phyloP scores from a whole-genome alignment of 2,113 vertebrate genomes.

The Syngnathus typhle region DNA sequence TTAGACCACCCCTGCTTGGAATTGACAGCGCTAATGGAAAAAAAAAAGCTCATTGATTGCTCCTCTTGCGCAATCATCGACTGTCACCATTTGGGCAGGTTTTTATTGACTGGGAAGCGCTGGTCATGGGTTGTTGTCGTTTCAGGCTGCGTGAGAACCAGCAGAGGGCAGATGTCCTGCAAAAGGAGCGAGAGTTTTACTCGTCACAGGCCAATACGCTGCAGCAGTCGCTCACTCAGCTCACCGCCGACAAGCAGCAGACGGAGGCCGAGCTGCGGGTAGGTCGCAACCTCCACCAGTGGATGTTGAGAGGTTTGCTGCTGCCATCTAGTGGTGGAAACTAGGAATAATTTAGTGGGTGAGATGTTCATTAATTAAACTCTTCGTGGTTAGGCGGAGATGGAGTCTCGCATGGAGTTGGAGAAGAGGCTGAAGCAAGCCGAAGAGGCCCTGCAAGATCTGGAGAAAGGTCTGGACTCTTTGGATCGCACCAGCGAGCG shows the following conservation, averaged over 20 bases:
- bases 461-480: conserved; percentile 86
- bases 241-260: conserved; percentile 86
- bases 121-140: conserved; percentile 23
- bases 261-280: conserved; percentile 93
- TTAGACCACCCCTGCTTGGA: neutral
- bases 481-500: conserved; percentile 80
- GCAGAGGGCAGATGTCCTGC: conserved; percentile 75
- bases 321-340: too few relatives aligned
- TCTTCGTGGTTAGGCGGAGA: conserved; percentile 69
- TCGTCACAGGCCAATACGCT: conserved; percentile 81
- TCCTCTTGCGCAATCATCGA: conserved; percentile 31
- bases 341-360: too few relatives aligned
- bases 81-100: conserved; percentile 36
- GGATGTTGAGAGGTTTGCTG: too few relatives aligned
- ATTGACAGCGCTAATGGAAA: conserved; percentile 17
- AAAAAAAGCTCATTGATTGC: conserved; percentile 56
- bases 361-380: neutral
- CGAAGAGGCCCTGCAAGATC: conserved; percentile 82
- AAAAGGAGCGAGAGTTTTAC: conserved; percentile 89
- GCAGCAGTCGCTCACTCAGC: conserved; percentile 87
- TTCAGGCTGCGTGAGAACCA: conserved; percentile 85
- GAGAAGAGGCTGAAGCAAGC: conserved; percentile 83
- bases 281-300: neutral
- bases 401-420: conserved; percentile 85
- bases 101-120: conserved; percentile 44